phyloP scores from a whole-genome alignment of 2,888 invertebrate genomes.

The Apamea sordens region DNA sequence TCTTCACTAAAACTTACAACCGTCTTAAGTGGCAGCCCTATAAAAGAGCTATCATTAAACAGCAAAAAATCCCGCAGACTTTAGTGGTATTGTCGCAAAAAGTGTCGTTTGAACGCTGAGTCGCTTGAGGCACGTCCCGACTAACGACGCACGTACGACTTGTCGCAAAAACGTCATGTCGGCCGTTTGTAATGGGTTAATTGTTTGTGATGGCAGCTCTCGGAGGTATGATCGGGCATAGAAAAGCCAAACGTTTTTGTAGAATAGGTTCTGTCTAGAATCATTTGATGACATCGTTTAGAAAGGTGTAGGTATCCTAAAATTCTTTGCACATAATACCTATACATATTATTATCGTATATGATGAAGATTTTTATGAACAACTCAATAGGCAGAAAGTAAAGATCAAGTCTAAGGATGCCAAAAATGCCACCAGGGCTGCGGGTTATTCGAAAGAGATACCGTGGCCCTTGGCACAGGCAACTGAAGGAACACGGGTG shows the following conservation, averaged over 20 bases:
- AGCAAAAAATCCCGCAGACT: conserved; percentile 50
- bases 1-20: background rate
- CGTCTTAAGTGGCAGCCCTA: conserved; percentile 40
- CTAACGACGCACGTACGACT: conserved; percentile 52
- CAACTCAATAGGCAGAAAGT: background rate
- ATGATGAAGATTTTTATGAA: background rate
- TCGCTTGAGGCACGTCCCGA: conserved; percentile 47
- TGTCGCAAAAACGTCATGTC: conserved; percentile 47
- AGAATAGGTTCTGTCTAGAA: background rate
- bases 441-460: too few species aligned
- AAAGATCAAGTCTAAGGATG: background rate
- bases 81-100: conserved; percentile 49
- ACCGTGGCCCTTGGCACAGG: too few species aligned
- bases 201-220: conserved; percentile 41
- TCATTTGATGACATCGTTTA: background rate
- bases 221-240: conserved; percentile 14
- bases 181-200: conserved; percentile 45
- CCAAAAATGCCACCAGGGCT: too few species aligned
- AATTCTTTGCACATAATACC: background rate
- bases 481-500: too few species aligned
- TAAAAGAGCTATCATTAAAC: conserved; percentile 35
- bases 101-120: conserved; percentile 38
- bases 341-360: too few species aligned
- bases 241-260: background rate
- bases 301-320: background rate